Percentiles rank a stretch among this genome's conserved stretches.
Conservation (phyloP, 2,113 vertebrate genomes). For the Tursiops truncatus region DNA sequence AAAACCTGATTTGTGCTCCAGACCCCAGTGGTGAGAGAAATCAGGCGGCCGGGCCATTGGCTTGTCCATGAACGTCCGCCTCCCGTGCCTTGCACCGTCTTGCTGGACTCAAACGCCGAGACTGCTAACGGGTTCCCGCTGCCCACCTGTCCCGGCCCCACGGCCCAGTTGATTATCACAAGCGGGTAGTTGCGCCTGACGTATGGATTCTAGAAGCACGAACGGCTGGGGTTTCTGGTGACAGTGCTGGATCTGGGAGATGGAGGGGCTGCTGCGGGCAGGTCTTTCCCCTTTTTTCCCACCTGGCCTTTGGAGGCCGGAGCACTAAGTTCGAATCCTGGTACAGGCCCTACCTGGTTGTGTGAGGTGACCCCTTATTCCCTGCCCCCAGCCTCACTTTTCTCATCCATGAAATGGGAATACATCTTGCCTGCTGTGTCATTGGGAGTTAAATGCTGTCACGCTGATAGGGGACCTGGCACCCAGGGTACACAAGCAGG, state of each 20-base stretch:
- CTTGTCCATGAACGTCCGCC: accelerated
- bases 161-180: neutral
- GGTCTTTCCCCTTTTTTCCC: too few species aligned
- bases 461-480: accelerated
- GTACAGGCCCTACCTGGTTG: accelerated
- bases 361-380: accelerated
- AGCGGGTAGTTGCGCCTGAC: neutral
- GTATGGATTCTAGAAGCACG: neutral
- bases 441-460: neutral
- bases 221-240: accelerated
- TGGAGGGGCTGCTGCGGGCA: accelerated
- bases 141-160: neutral
- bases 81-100: accelerated
- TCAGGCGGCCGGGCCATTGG: accelerated
- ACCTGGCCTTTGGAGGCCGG: neutral
- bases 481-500: neutral
- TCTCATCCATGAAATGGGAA: neutral
- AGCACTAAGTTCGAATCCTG: neutral
- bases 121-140: accelerated
- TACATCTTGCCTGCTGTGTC: neutral
- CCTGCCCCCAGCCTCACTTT: neutral
- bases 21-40: accelerated
- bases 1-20: neutral
- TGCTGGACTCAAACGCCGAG: accelerated
- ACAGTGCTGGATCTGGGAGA: neutral